Evolutionary conservation across 2,113 vertebrate genomes (phyloP), one percentile per base, ranked within the genome.

Genomic region (Entosphenus tridentatus): DNA sequence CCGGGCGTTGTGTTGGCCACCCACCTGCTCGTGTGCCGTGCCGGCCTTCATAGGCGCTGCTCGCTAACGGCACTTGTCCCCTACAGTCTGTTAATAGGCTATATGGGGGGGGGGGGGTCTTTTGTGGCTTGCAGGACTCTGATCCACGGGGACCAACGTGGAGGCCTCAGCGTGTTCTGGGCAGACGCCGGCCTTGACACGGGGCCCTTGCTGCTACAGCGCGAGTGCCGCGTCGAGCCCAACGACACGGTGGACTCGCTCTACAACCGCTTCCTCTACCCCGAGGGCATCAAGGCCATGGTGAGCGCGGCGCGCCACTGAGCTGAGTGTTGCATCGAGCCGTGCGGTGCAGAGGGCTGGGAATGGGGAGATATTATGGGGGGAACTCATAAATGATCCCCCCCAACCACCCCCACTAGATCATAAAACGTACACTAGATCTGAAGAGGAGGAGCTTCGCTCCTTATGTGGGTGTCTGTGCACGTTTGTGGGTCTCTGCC

Each of bases 161-260:
- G 87, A 14, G 93, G 93, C 10, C 89, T 96, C 79, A 83, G 86
- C 8, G 75, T 98, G 73, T 98, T 98, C 80, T 98, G 93, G 93
- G 93, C 90, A 11, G 93, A 98, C 68, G 86, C 89, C 13, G 92
- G 93, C 8, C 81, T 98, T 76, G 93, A 98, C 75, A 96, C 93
- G 0, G 93, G 93, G 62, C 90, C 93, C 3, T 82, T 98, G 72
- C 83, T 98, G 73, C 84, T 98, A 74, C 93, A 96, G 80, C 79
- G 75, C 58, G 84, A 88, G 57, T 96, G 90, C 73, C 73, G 78
- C 0, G 82, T 98, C 2, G 79, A 87, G 18, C 82, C 83, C 70
- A 89, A 85, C 0, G 89, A 96, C 71, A 96, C 92, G 0, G 92
- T 96, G 78, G 93, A 98, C 73, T 73, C 85, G 0, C 79, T 98